Percentiles rank a stretch among this genome's conserved stretches.
These are phyloP conservation scores for Ptiloglossa arizonensis DNA, from an alignment of 1,140 invertebrate genomes.

Conservation along the genomic window DNA sequence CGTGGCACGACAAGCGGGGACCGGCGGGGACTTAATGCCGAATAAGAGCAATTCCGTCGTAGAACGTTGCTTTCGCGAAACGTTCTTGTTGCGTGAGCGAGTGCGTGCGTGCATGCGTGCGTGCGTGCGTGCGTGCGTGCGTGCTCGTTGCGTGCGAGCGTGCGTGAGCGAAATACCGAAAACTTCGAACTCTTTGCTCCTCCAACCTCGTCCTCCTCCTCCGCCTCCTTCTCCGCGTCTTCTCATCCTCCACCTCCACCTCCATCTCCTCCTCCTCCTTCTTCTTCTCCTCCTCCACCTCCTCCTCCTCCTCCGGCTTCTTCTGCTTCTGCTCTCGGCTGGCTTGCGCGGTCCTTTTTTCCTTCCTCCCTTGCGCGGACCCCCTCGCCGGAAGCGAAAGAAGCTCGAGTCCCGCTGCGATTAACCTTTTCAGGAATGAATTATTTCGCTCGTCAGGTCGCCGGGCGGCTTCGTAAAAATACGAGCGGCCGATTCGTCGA, in stretches of 20 bases:
- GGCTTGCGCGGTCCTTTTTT: slow-evolving; percentile 32
- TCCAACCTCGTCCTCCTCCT: slow-evolving; percentile 40
- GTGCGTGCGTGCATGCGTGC: slow-evolving; percentile 60
- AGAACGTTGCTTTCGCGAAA: slow-evolving; percentile 51
- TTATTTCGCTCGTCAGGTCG: slow-evolving; percentile 65
- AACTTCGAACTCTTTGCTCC: slow-evolving; percentile 68
- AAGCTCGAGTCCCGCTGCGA: slow-evolving; percentile 66
- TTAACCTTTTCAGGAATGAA: slow-evolving; percentile 71
- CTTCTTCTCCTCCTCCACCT: slow-evolving; percentile 25
- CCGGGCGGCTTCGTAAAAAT: slow-evolving; percentile 46
- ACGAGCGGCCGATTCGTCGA: slow-evolving; percentile 57
- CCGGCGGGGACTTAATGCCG: slow-evolving; percentile 8
- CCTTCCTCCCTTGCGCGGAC: slow-evolving; percentile 41
- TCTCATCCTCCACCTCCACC: slow-evolving; percentile 43
- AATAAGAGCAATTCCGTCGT: slow-evolving; percentile 41
- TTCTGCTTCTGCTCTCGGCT: slow-evolving; percentile 31
- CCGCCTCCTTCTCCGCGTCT: slow-evolving; percentile 8
- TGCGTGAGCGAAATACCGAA: slow-evolving; percentile 80
- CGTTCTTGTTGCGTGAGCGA: slow-evolving; percentile 60
- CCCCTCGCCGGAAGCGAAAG: slow-evolving; percentile 66
- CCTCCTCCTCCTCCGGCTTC: slow-evolving; percentile 28
- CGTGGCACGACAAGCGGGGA: background rate
- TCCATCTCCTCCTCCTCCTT: slow-evolving; percentile 6
- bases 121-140: slow-evolving; percentile 62
- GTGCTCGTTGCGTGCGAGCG: slow-evolving; percentile 69